phyloP scores from a whole-genome alignment of 1,140 invertebrate species.

The Listronotus oregonensis region DNA sequence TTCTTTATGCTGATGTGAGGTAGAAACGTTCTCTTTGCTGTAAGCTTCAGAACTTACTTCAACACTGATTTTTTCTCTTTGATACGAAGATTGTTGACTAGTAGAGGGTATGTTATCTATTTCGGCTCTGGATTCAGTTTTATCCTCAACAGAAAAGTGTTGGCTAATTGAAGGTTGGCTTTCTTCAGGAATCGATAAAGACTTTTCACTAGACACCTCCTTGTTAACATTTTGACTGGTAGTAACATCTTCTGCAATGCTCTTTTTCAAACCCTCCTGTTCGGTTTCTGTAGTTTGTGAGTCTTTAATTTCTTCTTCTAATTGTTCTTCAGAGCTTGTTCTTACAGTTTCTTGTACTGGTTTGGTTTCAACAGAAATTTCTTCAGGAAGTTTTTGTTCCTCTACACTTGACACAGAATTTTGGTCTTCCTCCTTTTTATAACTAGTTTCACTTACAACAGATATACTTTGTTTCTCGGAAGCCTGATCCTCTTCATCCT shows the following conservation, averaged over 20 bases:
- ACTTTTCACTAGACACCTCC: too few species aligned
- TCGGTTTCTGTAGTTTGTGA: neutral
- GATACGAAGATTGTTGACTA: too few species aligned
- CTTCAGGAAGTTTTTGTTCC: neutral
- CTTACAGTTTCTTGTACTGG: neutral
- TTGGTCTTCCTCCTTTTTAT: too few species aligned
- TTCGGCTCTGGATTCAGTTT: too few species aligned
- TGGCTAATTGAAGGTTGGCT: too few species aligned
- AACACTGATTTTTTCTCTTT: neutral
- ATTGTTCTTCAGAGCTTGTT: neutral
- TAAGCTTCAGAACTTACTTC: neutral
- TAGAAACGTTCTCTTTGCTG: neutral
- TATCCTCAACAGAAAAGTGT: too few species aligned
- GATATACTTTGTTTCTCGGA: neutral
- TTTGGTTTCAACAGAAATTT: neutral
- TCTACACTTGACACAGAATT: neutral
- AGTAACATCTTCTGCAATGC: neutral
- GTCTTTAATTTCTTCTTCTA: conserved; percentile 1
- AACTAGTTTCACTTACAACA: too few species aligned
- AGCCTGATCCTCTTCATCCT: neutral
- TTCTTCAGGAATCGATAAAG: too few species aligned
- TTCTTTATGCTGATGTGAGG: neutral
- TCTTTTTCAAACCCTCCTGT: neutral
- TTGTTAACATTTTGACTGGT: too few species aligned
- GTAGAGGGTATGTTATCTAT: too few species aligned